Conservation (phyloP, 2,113 vertebrate species). For the Helogale parvula region DNA sequence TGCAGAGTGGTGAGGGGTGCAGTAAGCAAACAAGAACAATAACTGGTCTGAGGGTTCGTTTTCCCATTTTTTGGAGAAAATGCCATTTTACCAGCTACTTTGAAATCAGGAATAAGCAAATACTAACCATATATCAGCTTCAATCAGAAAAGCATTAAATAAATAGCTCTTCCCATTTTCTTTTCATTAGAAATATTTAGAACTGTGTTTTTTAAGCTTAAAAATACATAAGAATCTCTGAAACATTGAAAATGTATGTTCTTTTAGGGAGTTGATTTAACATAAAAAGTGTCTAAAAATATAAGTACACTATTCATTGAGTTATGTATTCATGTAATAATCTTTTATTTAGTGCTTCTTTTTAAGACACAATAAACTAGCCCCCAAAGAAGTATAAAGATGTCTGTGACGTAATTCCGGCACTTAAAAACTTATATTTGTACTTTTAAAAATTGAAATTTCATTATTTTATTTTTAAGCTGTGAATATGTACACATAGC, state of each 20-base stretch:
- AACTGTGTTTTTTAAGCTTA: neutral
- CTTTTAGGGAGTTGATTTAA: neutral
- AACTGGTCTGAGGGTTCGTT: neutral
- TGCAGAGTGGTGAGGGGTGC: fast-evolving
- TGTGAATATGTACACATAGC: neutral
- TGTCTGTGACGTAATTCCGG: neutral
- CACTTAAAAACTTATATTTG: neutral
- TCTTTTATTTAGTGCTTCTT: neutral
- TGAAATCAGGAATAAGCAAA: neutral
- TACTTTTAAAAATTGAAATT: neutral
- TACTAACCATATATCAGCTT: neutral
- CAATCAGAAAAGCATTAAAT: neutral
- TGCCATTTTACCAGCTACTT: neutral
- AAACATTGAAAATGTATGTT: neutral
- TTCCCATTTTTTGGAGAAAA: neutral
- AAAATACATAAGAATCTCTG: neutral
- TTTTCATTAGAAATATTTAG: slow-evolving; percentile 14
- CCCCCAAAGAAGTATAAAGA: neutral
- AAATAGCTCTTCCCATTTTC: neutral
- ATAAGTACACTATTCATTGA: neutral
- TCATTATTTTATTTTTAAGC: neutral
- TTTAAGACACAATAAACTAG: neutral
- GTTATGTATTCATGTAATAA: neutral
- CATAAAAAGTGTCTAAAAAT: neutral
- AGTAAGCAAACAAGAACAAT: neutral